Percentiles rank a stretch among this genome's conserved stretches.
Conservation (phyloP, 2,888 invertebrate genomes). For the Epinotia demarniana region DNA sequence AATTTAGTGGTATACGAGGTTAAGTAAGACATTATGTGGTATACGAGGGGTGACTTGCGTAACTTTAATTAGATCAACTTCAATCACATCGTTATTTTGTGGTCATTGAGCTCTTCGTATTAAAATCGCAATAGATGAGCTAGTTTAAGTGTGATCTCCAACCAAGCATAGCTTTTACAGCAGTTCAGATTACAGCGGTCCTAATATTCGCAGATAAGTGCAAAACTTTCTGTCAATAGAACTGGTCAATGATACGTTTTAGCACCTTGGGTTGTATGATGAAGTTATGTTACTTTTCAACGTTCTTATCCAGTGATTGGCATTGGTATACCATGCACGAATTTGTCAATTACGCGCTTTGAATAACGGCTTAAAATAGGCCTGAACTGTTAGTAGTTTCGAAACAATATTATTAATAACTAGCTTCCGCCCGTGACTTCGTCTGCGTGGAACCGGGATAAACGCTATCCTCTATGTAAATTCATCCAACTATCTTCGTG, state of each 20-base stretch:
- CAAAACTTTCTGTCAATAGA: not conserved
- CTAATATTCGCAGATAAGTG: not conserved
- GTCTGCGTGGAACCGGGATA: no score
- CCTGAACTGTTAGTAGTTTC: not conserved
- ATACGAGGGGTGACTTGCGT: slow-evolving; percentile 48
- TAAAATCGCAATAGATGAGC: not conserved
- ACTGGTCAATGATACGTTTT: slow-evolving; percentile 15
- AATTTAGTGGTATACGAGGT: not conserved
- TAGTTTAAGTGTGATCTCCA: not conserved
- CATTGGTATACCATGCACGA: not conserved
- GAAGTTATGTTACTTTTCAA: not conserved
- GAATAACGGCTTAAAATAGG: not conserved
- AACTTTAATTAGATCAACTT: slow-evolving; percentile 42
- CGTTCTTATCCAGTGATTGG: not conserved
- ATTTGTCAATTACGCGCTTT: not conserved
- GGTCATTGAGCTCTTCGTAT: not conserved
- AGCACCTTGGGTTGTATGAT: not conserved
- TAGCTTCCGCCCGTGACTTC: no score
- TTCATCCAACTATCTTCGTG: no score
- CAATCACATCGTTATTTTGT: not conserved
- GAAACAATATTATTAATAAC: no score
- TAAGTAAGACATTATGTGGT: not conserved
- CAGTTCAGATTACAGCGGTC: not conserved
- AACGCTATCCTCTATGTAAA: no score
- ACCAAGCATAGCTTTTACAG: not conserved